A percentile compares a stretch with the other conserved stretches of the same genome.
These are phyloP conservation scores for Caenorhabditis japonica DNA, from an alignment of 2,888 invertebrate genomes.

Conservation along the genomic window DNA sequence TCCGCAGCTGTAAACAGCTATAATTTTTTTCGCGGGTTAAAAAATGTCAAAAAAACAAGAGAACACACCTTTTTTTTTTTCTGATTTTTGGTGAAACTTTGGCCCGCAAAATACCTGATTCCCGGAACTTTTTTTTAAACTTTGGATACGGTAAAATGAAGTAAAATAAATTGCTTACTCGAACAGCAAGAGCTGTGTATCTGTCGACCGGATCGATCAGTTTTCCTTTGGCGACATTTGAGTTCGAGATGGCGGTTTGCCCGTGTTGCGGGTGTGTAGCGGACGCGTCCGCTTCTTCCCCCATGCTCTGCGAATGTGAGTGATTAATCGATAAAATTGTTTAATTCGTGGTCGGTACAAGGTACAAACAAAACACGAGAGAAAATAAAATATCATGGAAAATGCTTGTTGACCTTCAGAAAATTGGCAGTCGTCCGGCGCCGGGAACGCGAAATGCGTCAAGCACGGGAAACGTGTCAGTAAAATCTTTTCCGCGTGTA, in stretches of 20 bases:
- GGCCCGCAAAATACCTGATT: too few relatives aligned
- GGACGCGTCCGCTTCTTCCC: conserved; percentile 37
- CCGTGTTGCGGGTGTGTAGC: conserved; percentile 48
- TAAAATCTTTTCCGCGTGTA: conserved; percentile 12
- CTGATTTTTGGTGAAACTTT: too few relatives aligned
- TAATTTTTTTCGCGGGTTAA: too few relatives aligned
- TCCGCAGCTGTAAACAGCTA: neutral
- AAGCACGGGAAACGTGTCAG: conserved; percentile 15
- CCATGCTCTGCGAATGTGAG: conserved; percentile 35
- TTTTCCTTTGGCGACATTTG: conserved; percentile 30
- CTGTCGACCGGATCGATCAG: conserved; percentile 70
- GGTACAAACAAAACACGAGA: neutral
- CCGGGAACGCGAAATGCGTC: conserved; percentile 14
- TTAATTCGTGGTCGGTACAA: neutral
- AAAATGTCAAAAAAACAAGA: too few relatives aligned
- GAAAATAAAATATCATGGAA: conserved; percentile 7
- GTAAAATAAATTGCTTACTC: too few relatives aligned
- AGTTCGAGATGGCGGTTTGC: conserved; percentile 23
- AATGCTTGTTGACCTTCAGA: conserved; percentile 4
- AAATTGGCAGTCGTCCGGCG: conserved; percentile 20
- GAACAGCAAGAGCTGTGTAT: conserved; percentile 68
- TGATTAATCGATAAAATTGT: neutral
- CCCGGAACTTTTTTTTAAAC: too few relatives aligned
- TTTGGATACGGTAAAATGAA: too few relatives aligned
- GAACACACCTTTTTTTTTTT: too few relatives aligned